phyloP scores from a whole-genome alignment of 1,140 invertebrate genomes.

The Trichogramma pretiosum region DNA sequence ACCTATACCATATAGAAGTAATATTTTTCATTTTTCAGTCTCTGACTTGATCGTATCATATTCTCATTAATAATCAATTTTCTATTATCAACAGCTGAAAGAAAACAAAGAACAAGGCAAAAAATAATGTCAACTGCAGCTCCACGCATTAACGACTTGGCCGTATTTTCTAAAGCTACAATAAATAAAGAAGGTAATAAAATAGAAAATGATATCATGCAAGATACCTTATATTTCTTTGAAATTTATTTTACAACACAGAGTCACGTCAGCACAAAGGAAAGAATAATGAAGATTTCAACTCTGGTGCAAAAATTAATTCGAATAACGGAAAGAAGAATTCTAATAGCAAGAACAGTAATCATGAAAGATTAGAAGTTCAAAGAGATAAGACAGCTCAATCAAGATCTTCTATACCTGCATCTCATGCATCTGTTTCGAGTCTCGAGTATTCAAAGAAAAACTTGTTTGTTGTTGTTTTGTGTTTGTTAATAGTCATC shows the following conservation, averaged over 20 bases:
- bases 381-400: slow-evolving; percentile 39
- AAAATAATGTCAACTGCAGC: slow-evolving; percentile 23
- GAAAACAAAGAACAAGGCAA: slow-evolving; percentile 25
- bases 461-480: not conserved
- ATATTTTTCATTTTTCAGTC: not conserved
- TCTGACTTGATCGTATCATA: not conserved
- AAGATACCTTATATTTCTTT: no score
- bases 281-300: not conserved
- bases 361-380: slow-evolving; percentile 16
- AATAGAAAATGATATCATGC: no score
- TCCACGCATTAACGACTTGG: slow-evolving; percentile 28
- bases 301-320: not conserved
- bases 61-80: not conserved
- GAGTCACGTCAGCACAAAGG: no score
- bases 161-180: slow-evolving; percentile 26
- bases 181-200: slow-evolving; percentile 21
- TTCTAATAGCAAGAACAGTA: slow-evolving; percentile 19
- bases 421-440: not conserved
- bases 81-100: slow-evolving; percentile 26
- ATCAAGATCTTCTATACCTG: slow-evolving; percentile 42
- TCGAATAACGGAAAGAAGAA: slow-evolving; percentile 11
- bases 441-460: not conserved
- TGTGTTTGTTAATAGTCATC: not conserved
- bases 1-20: no score
- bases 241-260: no score